phyloP scores from a whole-genome alignment of 1,140 invertebrate genomes.

The Trachymyrmex septentrionalis region DNA sequence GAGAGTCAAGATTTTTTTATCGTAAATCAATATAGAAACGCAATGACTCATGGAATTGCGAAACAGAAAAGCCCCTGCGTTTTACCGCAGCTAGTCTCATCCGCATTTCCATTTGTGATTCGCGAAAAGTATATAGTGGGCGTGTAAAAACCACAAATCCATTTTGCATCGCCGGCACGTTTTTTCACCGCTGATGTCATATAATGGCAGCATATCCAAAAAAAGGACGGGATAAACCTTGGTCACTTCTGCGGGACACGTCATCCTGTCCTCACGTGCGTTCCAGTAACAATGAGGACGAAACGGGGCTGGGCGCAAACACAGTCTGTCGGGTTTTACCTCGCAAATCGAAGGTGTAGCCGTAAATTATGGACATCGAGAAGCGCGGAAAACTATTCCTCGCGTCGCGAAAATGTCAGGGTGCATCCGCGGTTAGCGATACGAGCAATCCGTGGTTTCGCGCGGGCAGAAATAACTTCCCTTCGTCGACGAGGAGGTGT shows the following conservation, averaged over 20 bases:
- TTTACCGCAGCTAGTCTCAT: not conserved
- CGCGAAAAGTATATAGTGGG: constrained; percentile 68
- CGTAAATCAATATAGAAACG: not conserved
- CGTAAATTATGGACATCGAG: constrained; percentile 36
- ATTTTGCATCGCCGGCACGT: constrained; percentile 74
- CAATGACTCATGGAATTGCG: constrained; percentile 55
- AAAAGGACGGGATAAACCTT: constrained; percentile 39
- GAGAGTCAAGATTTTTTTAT: not conserved
- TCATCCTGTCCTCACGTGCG: constrained; percentile 44
- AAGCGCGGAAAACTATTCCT: constrained; percentile 33
- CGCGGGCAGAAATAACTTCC: constrained; percentile 32
- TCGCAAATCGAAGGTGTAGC: constrained; percentile 23
- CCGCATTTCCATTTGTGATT: constrained; percentile 45
- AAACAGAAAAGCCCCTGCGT: constrained; percentile 33
- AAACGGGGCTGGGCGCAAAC: not conserved
- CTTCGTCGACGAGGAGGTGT: not conserved
- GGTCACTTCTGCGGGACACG: constrained; percentile 54
- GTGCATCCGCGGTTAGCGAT: constrained; percentile 7
- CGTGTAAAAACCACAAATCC: constrained; percentile 72
- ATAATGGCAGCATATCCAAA: constrained; percentile 47
- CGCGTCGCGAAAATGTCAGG: constrained; percentile 48
- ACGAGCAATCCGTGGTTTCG: constrained; percentile 40
- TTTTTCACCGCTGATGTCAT: constrained; percentile 73
- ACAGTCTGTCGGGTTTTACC: not conserved
- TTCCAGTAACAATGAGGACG: not conserved